Base-by-base conservation (phyloP, 2,888 invertebrate genomes). In the Philaethria dido region DNA sequence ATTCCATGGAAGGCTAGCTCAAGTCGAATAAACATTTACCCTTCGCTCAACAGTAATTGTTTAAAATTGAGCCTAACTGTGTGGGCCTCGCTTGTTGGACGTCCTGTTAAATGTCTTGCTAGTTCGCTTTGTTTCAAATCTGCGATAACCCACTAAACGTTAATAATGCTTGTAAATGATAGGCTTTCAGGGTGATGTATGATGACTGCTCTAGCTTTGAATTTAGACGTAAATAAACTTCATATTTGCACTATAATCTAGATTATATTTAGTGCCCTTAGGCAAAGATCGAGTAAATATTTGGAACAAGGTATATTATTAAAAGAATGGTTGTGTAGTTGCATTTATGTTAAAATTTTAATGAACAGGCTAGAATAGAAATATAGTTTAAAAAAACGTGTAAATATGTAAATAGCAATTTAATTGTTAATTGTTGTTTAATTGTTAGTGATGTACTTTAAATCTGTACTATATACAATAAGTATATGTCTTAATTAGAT, bases 61-160 rank as follows among this genome's bases (percentile, higher is more conserved):
- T 92, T 91, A 92, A 92, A 92, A 92, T 92, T 92, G 92, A 88
- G 87, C 89, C 91, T 90, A 92, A 92, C 92, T 90, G 92, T 92
- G 92, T 92, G 92, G 92, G 87, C 91, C 86, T 83, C 70, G 78
- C 74, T 77, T 86, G 87, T 87, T 87, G 86, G 84, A 82, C 75
- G 82, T 80, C 82, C 84, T 81, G 84, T 83, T 79, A 80, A 79
- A 70, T 72, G 71, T 68, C 69, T 69, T 69, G 76, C 77, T 70
- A 77, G 74, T 73, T 81, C 81, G 81, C 83, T 84, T 85, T 87
- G 84, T 87, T 84, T 80, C 74, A 78, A 75, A 78, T 81, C 76
- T 78, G 78, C 80, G 84, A 86, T 87, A 86, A 86, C 74, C 76
- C 77, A 80, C 80, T 85, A 81, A 85, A 70, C 64, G 66, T 45